These are phyloP conservation scores for Rhinoptilus africanus DNA, from an alignment of 2,113 vertebrate genomes.

Conservation along the genomic window DNA sequence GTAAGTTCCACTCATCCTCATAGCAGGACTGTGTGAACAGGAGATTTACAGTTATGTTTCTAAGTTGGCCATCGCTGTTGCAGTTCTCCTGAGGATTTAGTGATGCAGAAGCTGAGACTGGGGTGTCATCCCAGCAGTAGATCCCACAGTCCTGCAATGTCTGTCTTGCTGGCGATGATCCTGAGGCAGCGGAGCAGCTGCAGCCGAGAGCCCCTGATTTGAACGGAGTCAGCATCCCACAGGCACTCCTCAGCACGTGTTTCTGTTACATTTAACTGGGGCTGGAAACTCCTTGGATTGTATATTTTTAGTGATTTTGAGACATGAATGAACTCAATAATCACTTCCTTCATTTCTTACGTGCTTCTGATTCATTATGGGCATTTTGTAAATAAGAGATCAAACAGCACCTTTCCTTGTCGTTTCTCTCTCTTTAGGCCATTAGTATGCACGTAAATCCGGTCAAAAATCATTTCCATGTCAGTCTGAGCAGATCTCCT, in stretches of 20 bases:
- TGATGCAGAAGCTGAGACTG: conserved; percentile 59
- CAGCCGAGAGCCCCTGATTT: background rate
- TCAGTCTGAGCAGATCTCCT: background rate
- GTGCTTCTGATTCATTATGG: background rate
- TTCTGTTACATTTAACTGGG: background rate
- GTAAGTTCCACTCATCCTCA: background rate
- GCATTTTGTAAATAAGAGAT: background rate
- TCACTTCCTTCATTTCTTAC: background rate
- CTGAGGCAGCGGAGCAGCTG: conserved; percentile 63
- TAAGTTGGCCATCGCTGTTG: conserved; percentile 46
- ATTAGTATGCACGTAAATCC: background rate
- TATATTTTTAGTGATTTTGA: background rate
- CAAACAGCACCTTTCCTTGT: background rate
- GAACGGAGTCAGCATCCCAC: background rate
- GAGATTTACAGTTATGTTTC: conserved; percentile 59
- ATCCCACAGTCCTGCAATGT: conserved; percentile 56
- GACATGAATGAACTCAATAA: background rate
- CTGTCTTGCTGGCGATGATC: background rate
- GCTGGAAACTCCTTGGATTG: background rate
- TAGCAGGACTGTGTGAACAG: background rate
- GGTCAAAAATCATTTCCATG: background rate
- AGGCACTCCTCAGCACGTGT: background rate
- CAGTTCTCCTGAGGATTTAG: conserved; percentile 74
- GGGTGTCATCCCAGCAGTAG: conserved; percentile 71
- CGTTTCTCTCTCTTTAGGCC: background rate